These are phyloP conservation scores for Rhabdornis inornatus DNA, from an alignment of 2,113 vertebrate species.

Conservation along the genomic window DNA sequence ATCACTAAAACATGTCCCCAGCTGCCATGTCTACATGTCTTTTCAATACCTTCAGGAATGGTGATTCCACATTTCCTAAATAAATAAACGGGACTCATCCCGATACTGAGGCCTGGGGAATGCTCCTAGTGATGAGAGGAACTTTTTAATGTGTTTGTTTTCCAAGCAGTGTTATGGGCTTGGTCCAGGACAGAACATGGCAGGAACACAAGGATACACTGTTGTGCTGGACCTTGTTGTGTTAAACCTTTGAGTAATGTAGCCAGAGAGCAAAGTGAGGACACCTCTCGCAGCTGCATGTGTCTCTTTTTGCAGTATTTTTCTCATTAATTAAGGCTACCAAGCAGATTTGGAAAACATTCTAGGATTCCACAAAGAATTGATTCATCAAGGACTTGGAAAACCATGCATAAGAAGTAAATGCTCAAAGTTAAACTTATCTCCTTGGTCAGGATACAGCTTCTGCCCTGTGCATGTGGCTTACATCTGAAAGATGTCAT, in stretches of 20 bases:
- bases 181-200: not conserved
- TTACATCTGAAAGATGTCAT: not conserved
- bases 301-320: not conserved
- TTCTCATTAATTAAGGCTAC: not conserved
- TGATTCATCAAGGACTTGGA: not conserved
- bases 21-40: rapidly evolving
- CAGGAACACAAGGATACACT: not conserved
- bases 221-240: not conserved
- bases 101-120: not conserved
- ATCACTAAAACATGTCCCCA: not conserved
- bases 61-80: not conserved
- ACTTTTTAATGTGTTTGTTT: not conserved
- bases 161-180: not conserved
- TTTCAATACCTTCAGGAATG: not conserved
- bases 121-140: not conserved
- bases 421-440: not conserved
- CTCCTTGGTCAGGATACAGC: not conserved
- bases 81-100: not conserved
- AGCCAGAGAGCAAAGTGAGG: rapidly evolving
- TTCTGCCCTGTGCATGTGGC: not conserved
- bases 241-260: not conserved
- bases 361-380: not conserved
- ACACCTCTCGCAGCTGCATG: not conserved
- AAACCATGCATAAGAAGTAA: not conserved
- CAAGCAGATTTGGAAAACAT: not conserved